Conservation (phyloP, 2,797 vertebrate genomes). For the Euphonia xanthogaster region DNA sequence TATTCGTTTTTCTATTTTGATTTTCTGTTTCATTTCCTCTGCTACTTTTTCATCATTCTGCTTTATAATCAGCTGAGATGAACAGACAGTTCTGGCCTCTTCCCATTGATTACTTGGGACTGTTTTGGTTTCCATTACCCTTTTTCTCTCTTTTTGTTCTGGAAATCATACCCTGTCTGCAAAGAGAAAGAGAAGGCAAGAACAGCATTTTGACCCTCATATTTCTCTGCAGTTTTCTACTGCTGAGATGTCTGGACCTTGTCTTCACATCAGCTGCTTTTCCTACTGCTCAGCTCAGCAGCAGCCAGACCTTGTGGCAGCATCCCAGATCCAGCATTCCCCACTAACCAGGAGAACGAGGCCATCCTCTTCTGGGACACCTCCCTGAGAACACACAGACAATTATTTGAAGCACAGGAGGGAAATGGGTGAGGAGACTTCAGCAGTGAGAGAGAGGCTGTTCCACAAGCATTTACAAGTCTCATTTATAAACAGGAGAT, state of each 20-base stretch:
- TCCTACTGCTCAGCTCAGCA: not conserved
- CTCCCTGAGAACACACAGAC: not conserved
- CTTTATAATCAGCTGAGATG: not conserved
- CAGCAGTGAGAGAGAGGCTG: not conserved
- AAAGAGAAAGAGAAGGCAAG: not conserved
- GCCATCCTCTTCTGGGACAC: not conserved
- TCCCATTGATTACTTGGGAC: not conserved
- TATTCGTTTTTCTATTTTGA: not conserved
- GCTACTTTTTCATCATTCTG: not conserved
- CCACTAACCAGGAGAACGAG: not conserved
- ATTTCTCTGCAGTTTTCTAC: not conserved
- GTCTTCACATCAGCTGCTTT: accelerated
- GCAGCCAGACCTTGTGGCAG: not conserved
- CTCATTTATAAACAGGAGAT: not conserved
- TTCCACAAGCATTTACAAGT: not conserved
- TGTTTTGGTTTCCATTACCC: not conserved
- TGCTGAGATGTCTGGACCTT: not conserved
- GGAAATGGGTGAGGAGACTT: not conserved
- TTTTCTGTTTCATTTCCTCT: not conserved
- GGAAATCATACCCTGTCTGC: not conserved
- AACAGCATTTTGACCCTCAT: not conserved
- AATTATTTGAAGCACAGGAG: not conserved
- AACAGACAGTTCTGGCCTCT: not conserved
- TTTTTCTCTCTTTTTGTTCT: not conserved
- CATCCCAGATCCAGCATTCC: constrained; percentile 10